Base-by-base conservation (phyloP, 1,140 invertebrate genomes). In the Caenorhabditis briggsae region DNA sequence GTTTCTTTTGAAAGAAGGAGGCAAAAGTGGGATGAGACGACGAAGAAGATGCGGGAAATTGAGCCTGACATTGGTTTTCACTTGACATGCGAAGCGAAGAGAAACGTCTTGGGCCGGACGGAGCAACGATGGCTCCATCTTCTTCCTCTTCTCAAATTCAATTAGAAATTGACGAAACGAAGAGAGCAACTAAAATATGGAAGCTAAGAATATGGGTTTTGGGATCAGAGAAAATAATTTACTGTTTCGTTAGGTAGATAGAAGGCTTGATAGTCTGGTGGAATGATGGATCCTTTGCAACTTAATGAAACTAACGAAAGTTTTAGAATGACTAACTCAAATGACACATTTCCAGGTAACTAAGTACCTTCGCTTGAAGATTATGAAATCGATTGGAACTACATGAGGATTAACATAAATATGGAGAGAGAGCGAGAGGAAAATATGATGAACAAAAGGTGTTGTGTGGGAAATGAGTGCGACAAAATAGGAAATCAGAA, bases 11-110 rank as follows among this genome's bases (percentile, higher is more conserved):
- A 12, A 48, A 78, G 23, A n/a, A 18, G 48, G 43, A 46, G 18
- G 43, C 14, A 48, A 11, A 43, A 14, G 41, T 5, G 43, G n/a
- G n/a, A 33, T 9, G 12, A 56, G 41, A 55, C 8, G 23, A 82
- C 12, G 25, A 7, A 48, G 46, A 55, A 25, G 78, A 82, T 56
- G 48, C 48, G 56, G 56, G 82, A 59, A 83, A 83, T 58, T 83
- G 82, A 83, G 82, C 56, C 82, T 58, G 53, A 83, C 82, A 83
- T 83, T 83, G 82, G 53, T 58, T 83, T 83, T 59, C 53, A 83
- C 82, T 83, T 59, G 53, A 83, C 70, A 78, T 78, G 70, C 70
- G 41, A 78, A 46, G 20, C 20, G n/a, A 70, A 41, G 46, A 70
- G 64, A 48, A 78, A 78, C 70, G 70, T 78, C 70, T 78, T n/a